phyloP scores from a whole-genome alignment of 2,113 vertebrate species.

The Actinemys pallida region DNA sequence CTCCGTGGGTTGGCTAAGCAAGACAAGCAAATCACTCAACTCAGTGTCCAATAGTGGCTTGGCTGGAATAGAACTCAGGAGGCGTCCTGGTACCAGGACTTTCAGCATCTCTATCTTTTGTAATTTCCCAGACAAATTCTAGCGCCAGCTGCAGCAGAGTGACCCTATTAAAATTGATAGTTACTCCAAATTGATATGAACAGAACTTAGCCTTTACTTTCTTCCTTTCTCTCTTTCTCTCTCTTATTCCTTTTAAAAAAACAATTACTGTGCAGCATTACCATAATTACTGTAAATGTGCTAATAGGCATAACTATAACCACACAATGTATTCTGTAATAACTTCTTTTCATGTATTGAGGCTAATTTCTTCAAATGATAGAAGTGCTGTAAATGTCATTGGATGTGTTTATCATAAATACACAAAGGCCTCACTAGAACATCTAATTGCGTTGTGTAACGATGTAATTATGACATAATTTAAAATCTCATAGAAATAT shows the following conservation, averaged over 20 bases:
- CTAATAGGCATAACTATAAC: neutral
- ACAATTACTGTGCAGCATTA: neutral
- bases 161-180: neutral
- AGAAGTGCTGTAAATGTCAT: neutral
- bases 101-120: neutral
- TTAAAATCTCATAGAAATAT: neutral
- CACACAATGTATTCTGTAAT: neutral
- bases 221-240: neutral
- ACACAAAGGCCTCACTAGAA: neutral
- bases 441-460: neutral
- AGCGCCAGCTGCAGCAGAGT: neutral
- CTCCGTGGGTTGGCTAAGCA: neutral
- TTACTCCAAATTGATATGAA: neutral
- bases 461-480: neutral
- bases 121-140: neutral
- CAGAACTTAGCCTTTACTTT: neutral
- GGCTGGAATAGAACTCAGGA: neutral
- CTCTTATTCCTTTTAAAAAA: neutral
- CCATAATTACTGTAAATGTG: rapidly evolving
- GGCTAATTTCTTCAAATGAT: neutral
- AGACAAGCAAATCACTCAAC: neutral
- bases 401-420: neutral
- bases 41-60: neutral
- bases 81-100: rapidly evolving
- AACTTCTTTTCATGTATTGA: neutral